Evolutionary conservation across 2,888 invertebrate species (phyloP).

Genomic region (Phyllotreta striolata): DNA sequence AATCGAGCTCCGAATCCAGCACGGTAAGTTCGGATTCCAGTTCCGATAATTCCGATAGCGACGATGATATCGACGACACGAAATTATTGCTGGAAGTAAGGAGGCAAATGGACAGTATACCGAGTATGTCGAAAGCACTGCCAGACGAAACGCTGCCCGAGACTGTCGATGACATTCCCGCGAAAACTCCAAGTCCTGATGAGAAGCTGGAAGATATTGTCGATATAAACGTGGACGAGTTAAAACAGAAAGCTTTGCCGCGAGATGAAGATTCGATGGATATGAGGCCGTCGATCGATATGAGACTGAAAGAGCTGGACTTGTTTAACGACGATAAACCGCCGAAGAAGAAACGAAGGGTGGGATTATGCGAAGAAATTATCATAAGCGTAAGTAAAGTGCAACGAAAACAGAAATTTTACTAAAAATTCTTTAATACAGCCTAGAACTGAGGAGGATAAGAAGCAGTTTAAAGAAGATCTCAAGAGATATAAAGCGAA

Average conservation of each 20-base stretch:
- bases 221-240: slow-evolving; percentile 44
- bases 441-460: slow-evolving; percentile 85
- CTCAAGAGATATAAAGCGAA: slow-evolving; percentile 80
- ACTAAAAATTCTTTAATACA: slow-evolving; percentile 55
- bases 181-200: slow-evolving; percentile 45
- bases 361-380: slow-evolving; percentile 69
- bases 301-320: slow-evolving; percentile 55
- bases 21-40: slow-evolving; percentile 61
- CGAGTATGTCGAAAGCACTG: slow-evolving; percentile 38
- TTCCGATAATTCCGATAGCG: slow-evolving; percentile 64
- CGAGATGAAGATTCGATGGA: slow-evolving; percentile 48
- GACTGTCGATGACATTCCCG: slow-evolving; percentile 25
- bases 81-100: slow-evolving; percentile 57
- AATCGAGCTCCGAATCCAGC: slow-evolving; percentile 59
- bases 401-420: slow-evolving; percentile 1
- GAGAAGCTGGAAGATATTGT: slow-evolving; percentile 28
- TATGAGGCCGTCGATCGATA: slow-evolving; percentile 53
- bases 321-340: slow-evolving; percentile 50
- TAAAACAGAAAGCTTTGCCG: slow-evolving; percentile 45
- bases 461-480: slow-evolving; percentile 72
- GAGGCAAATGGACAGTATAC: slow-evolving; percentile 52
- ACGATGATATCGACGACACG: slow-evolving; percentile 59
- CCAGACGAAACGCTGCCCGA: slow-evolving; percentile 24
- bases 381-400: slow-evolving; percentile 70
- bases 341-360: slow-evolving; percentile 61